These are phyloP conservation scores for Cryptoprocta ferox DNA, from an alignment of 2,797 vertebrate species.

Conservation along the genomic window DNA sequence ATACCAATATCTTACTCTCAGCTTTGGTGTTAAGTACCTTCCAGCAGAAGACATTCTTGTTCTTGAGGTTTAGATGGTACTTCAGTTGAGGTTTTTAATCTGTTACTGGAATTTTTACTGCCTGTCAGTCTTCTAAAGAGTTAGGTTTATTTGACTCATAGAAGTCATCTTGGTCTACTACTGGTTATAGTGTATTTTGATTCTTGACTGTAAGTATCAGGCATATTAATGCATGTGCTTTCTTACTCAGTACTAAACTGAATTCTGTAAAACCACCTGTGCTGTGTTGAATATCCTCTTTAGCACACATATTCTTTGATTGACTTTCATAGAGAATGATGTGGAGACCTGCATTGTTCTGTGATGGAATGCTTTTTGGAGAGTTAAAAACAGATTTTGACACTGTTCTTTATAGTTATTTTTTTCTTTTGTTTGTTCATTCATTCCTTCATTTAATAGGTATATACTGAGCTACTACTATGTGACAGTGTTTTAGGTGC, in stretches of 20 bases:
- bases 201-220: slow-evolving; percentile 5
- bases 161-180: neutral
- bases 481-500: neutral
- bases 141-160: neutral
- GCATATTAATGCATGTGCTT: neutral
- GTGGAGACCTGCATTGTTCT: slow-evolving; percentile 19
- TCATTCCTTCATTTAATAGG: neutral
- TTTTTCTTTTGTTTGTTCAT: neutral
- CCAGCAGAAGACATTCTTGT: neutral
- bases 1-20: neutral
- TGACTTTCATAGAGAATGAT: slow-evolving; percentile 1
- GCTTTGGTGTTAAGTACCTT: neutral
- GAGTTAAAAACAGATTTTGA: slow-evolving; percentile 54
- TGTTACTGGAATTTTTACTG: slow-evolving; percentile 33
- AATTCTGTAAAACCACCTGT: neutral
- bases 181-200: neutral
- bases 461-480: neutral
- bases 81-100: neutral
- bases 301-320: neutral
- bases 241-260: neutral
- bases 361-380: neutral
- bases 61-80: neutral
- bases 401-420: neutral
- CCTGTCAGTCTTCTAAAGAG: neutral
- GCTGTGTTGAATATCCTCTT: neutral